Conservation (phyloP, 1,140 invertebrate species). For the Drosophila kanapiae region DNA sequence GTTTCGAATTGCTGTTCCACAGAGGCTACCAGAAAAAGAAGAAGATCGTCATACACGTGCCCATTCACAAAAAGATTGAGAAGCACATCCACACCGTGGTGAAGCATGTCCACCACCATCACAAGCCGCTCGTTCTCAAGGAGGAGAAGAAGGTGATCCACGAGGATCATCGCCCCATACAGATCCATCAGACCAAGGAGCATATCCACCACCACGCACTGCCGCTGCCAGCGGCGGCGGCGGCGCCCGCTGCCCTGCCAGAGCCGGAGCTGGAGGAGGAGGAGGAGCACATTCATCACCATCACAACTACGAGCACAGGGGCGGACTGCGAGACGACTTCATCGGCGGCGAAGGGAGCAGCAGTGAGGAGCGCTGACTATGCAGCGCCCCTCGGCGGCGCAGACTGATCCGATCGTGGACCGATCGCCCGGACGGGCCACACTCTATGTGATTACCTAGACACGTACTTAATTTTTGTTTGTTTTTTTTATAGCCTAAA, state of each 20-base stretch:
- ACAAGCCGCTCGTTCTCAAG: conserved; percentile 83
- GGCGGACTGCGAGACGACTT: conserved; percentile 52
- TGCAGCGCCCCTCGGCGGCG: conserved; percentile 11
- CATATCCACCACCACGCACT: conserved; percentile 76
- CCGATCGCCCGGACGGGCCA: conserved; percentile 32
- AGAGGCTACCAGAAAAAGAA: conserved; percentile 79
- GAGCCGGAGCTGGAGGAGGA: conserved; percentile 59
- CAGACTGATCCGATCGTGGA: conserved; percentile 43
- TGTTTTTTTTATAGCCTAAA: conserved; percentile 33
- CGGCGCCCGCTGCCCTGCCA: conserved; percentile 14
- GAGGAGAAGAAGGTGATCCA: conserved; percentile 83
- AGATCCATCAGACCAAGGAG: conserved; percentile 78
- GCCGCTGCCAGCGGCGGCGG: conserved; percentile 27
- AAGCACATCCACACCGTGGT: conserved; percentile 82
- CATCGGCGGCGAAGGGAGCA: conserved; percentile 55
- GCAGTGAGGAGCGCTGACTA: conserved; percentile 71
- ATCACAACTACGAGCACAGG: conserved; percentile 80
- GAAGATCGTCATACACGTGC: conserved; percentile 83
- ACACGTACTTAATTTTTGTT: conserved; percentile 26
- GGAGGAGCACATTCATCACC: conserved; percentile 81
- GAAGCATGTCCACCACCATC: conserved; percentile 83
- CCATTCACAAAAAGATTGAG: conserved; percentile 82
- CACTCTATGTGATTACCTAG: conserved; percentile 36
- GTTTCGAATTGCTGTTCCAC: conserved; percentile 2
- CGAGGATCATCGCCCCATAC: conserved; percentile 77